A percentile compares a stretch with the other conserved stretches of the same genome.
phyloP scores from a whole-genome alignment of 1,140 invertebrate genomes.

The Halyomorpha halys region DNA sequence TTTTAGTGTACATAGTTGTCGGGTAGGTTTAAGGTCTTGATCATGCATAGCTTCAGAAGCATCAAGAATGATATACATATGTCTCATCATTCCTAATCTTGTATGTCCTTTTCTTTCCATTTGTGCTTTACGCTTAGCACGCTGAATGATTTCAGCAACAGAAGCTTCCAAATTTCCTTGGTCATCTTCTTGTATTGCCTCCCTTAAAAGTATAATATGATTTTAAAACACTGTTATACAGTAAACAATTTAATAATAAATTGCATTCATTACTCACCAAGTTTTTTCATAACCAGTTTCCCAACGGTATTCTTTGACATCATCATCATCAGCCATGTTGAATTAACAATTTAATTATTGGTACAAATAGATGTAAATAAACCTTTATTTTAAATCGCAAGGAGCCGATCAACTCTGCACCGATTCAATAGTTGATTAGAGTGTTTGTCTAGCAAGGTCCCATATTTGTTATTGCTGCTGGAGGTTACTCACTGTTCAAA shows the following conservation, averaged over 20 bases:
- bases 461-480: too few relatives aligned
- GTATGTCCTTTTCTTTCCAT: slow-evolving; percentile 59
- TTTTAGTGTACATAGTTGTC: slow-evolving; percentile 79
- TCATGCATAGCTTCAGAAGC: slow-evolving; percentile 86
- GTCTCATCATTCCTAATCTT: slow-evolving; percentile 91
- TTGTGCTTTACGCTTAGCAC: slow-evolving; percentile 69
- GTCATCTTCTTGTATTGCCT: slow-evolving; percentile 92
- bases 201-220: slow-evolving; percentile 48
- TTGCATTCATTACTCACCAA: slow-evolving; percentile 50
- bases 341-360: not conserved
- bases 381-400: too few relatives aligned
- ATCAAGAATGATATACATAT: slow-evolving; percentile 85
- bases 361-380: too few relatives aligned
- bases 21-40: slow-evolving; percentile 91
- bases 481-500: too few relatives aligned
- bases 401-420: too few relatives aligned
- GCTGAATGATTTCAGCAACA: slow-evolving; percentile 81
- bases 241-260: not conserved
- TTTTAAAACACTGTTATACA: not conserved
- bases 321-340: slow-evolving; percentile 51
- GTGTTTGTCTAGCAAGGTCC: too few relatives aligned
- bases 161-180: slow-evolving; percentile 79
- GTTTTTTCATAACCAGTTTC: slow-evolving; percentile 95
- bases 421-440: too few relatives aligned
- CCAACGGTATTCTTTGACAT: slow-evolving; percentile 88